A percentile compares a stretch with the other conserved stretches of the same genome.
These are phyloP conservation scores for Caenorhabditis remanei DNA, from an alignment of 1,140 invertebrate genomes.

Conservation along the genomic window DNA sequence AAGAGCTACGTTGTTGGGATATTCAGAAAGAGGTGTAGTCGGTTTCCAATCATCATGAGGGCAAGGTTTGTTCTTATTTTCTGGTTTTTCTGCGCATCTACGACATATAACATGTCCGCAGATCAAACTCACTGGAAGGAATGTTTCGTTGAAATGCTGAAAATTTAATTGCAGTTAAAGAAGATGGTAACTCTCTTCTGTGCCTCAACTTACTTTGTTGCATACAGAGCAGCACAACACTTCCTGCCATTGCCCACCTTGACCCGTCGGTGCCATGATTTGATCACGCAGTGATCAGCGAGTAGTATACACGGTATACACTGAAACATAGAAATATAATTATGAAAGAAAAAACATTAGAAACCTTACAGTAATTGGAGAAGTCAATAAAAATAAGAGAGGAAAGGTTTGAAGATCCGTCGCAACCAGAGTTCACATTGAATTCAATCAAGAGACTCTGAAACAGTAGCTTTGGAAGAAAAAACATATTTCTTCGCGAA, in stretches of 20 bases:
- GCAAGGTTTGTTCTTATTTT: conserved; percentile 23
- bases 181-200: not conserved
- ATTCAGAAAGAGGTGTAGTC: conserved; percentile 34
- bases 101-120: conserved; percentile 71
- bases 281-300: conserved; percentile 41
- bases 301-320: conserved; percentile 64
- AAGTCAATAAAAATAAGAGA: conserved; percentile 38
- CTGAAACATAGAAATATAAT: not conserved
- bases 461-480: not conserved
- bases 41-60: conserved; percentile 50
- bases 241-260: conserved; percentile 70
- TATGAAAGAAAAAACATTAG: not conserved
- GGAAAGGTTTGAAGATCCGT: conserved; percentile 31
- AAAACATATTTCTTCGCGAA: not conserved
- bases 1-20: conserved; percentile 63
- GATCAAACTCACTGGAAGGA: conserved; percentile 71
- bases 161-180: conserved; percentile 56
- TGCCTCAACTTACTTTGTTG: conserved; percentile 61
- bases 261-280: conserved; percentile 69
- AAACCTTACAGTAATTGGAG: not conserved
- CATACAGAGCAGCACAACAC: conserved; percentile 73
- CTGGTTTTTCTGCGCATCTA: conserved; percentile 58
- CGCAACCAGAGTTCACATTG: conserved; percentile 45
- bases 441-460: conserved; percentile 46
- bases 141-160: conserved; percentile 68